Percentiles rank a stretch among this genome's conserved stretches.
Conservation (phyloP, 2,113 vertebrate species). For the Lates calcarifer region DNA sequence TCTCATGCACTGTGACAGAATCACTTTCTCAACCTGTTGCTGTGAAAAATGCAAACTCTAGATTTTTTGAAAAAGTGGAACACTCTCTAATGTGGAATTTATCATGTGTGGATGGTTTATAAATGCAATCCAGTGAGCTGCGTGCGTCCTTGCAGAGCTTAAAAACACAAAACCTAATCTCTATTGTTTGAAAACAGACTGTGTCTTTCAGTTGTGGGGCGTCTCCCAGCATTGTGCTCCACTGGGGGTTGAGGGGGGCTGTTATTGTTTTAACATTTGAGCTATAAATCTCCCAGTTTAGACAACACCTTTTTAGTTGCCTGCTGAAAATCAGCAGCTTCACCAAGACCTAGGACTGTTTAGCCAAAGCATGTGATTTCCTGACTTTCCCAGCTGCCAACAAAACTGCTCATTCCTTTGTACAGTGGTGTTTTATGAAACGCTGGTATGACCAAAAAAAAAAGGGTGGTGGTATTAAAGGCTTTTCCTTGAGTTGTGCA, state of each 20-base stretch:
- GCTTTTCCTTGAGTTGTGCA: conserved; percentile 66
- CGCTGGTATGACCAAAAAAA: conserved; percentile 57
- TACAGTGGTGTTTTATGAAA: conserved; percentile 55
- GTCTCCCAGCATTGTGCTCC: conserved; percentile 39
- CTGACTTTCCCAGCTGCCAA: conserved; percentile 68
- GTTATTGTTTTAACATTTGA: conserved; percentile 66
- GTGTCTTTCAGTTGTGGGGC: background rate
- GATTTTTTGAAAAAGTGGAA: conserved; percentile 14
- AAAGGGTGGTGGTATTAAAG: conserved; percentile 53
- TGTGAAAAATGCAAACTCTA: conserved; percentile 19
- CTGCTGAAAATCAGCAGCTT: conserved; percentile 53
- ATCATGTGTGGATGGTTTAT: conserved; percentile 6
- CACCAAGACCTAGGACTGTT: conserved; percentile 52
- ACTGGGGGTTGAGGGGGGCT: background rate
- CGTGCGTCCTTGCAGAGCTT: conserved; percentile 15
- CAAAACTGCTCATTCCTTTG: conserved; percentile 36
- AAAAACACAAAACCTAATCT: conserved; percentile 32
- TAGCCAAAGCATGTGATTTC: conserved; percentile 77
- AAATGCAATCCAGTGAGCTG: conserved; percentile 12
- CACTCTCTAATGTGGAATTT: background rate
- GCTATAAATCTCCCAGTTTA: conserved; percentile 53
- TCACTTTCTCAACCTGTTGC: conserved; percentile 35
- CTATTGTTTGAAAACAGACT: conserved; percentile 38
- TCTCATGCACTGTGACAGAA: conserved; percentile 17
- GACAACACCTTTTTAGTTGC: conserved; percentile 64